Percentiles rank a stretch among this genome's conserved stretches.
Conservation (phyloP, 2,113 vertebrate genomes). For the Charadrius vociferus region DNA sequence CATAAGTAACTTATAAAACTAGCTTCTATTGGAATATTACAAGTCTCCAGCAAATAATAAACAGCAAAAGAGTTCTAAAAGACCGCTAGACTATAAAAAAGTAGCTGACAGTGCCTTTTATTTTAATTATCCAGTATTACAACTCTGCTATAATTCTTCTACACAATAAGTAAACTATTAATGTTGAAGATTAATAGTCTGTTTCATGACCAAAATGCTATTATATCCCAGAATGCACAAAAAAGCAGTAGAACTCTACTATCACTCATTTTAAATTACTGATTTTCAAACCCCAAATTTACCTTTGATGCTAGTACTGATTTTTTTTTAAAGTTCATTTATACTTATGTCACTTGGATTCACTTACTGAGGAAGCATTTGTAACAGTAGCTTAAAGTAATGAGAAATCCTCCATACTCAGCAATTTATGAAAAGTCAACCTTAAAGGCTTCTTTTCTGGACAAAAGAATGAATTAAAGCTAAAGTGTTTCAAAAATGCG, state of each 20-base stretch:
- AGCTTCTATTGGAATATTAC: neutral
- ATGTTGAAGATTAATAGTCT: constrained; percentile 4
- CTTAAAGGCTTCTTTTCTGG: neutral
- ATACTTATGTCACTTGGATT: neutral
- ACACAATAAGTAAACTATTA: constrained; percentile 17
- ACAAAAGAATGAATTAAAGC: neutral
- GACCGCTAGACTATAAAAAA: neutral
- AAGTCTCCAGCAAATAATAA: neutral
- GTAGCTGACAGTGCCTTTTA: neutral
- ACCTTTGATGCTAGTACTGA: neutral
- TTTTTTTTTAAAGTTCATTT: neutral
- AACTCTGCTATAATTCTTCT: constrained; percentile 10
- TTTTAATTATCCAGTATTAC: neutral
- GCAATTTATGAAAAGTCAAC: neutral
- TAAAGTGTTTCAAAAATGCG: neutral
- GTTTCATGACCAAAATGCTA: neutral
- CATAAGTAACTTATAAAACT: neutral
- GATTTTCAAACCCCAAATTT: neutral
- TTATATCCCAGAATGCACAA: neutral
- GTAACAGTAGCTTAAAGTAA: neutral
- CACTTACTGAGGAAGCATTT: neutral
- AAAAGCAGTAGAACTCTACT: neutral
- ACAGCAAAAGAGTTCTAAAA: neutral
- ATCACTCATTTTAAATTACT: neutral
- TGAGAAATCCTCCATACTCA: neutral